Base-by-base conservation (phyloP, 2,797 vertebrate genomes). In the Malacoctenus gilli region DNA sequence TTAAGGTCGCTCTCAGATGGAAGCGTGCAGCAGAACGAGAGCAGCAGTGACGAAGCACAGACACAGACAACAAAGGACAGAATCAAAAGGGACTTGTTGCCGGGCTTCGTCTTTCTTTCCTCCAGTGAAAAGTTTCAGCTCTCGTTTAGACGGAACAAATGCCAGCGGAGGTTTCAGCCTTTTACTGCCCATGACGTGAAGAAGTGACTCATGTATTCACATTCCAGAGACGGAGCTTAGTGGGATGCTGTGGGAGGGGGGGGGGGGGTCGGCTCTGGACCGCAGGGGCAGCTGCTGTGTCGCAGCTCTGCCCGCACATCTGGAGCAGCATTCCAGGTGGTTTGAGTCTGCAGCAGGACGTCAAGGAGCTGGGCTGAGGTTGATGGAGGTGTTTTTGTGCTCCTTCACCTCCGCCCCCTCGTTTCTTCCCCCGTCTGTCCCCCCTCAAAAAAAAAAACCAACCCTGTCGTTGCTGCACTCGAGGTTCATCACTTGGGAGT, bases 151-250 rank as follows among this genome's bases (percentile, higher is more conserved):
- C 14, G 68, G 58, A 74, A 68, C 28, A 59, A 69, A 70, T 55
- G 49, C 69, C 62, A 51, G 56, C n/a, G 0, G 40, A 75, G 68
- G 56, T 70, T 71, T 37, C 21, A 63, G 62, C 15, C 0, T 67
- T 81, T 83, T 73, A 63, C 75, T 78, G 76, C 80, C 70, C 56
- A 10, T 71, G 71, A 81, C 59, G 57, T 20, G 40, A 49, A 79
- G 63, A 68, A 61, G 70, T 88, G 87, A 89, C 71, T 89, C 85
- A 83, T 74, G 44, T 49, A 68, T 73, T 28, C 25, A 80, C 85
- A 87, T 88, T 87, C 85, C 86, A 66, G 42, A 68, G 72, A 28
- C 76, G 72, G 74, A 22, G 71, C 56, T 82, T 59, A 69, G 63
- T 64, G 63, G 69, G 82, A 78, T 38, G 63, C 62, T 72, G 70